Conservation (phyloP, 2,113 vertebrate species). For the Benitochromis conjunctus region DNA sequence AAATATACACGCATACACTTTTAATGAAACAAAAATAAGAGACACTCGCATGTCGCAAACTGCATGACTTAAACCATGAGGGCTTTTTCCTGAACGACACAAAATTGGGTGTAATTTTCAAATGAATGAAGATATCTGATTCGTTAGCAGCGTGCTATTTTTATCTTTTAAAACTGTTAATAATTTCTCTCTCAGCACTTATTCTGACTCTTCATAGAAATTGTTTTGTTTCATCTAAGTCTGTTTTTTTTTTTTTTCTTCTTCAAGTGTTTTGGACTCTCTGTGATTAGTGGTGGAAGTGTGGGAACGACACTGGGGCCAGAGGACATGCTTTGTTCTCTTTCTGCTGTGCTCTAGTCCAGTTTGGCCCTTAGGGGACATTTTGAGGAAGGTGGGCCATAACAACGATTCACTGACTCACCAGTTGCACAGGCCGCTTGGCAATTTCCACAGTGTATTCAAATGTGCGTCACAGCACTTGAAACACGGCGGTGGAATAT, state of each 20-base stretch:
- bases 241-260: not conserved
- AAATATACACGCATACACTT: not conserved
- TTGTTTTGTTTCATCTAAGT: not conserved
- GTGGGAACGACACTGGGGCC: conserved; percentile 40
- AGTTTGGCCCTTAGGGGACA: conserved; percentile 20
- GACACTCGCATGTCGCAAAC: not conserved
- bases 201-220: not conserved
- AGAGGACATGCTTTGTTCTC: conserved; percentile 55
- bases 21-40: not conserved
- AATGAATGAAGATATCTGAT: not conserved
- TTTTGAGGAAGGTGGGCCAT: conserved; percentile 29
- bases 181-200: not conserved
- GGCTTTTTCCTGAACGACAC: not conserved
- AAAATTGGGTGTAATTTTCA: not conserved
- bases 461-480: conserved; percentile 17
- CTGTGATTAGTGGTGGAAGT: conserved; percentile 32
- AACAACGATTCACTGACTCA: conserved; percentile 43
- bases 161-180: not conserved
- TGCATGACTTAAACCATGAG: not conserved
- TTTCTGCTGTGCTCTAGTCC: not conserved
- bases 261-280: not conserved
- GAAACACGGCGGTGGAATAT: not conserved
- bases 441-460: conserved; percentile 3
- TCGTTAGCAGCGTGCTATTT: not conserved
- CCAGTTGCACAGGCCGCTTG: not conserved